Evolutionary conservation across 2,113 vertebrate species (phyloP), one percentile per base, ranked within the genome.

Genomic region (Amblyornis subalaris): DNA sequence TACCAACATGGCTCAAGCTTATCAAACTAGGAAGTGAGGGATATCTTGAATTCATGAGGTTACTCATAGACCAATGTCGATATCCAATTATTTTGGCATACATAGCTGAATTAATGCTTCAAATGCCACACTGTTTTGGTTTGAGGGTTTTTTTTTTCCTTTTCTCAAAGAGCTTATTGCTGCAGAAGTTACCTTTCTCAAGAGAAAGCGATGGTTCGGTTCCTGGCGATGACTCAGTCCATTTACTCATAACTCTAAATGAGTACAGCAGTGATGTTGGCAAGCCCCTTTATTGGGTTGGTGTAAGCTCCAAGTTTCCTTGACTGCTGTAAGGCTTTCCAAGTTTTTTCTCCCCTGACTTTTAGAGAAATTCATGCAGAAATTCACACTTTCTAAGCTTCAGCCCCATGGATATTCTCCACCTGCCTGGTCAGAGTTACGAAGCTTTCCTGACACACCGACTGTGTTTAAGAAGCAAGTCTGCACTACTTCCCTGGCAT

Each of bases 181-280:
- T 94, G 67, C 88, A 91, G 84, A 88, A 89, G 90, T 95, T 94
- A 95, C 76, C 71, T 96, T 96, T 95, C 92, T 96, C 93, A 82
- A 93, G 93, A 97, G 95, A 92, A 96, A 51, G 79, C 20, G 1
- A 77, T 75, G 79, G 74, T 96, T 95, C 2, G 9, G 36, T 95
- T 88, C 67, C 92, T 96, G 96, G 85, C 82, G 72, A 35, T 92
- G 94, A 90, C 89, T 97, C 92, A 96, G 87, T 94, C 91, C 88
- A 70, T 89, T 96, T 96, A 81, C 92, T 96, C 95, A 85, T 96
- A 89, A 94, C 73, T 94, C 61, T 93, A 96, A 96, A 96, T 95
- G 87, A 97, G 69, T 92, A 88, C 77, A 96, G 86, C 90, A 96
- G 76, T 80, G 95, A 83, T 94, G 66, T 57, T 96, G 91, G 95